Evolutionary conservation across 2,888 invertebrate genomes (phyloP), one percentile per base, ranked within the genome.

Genomic region (Arenicola marina): DNA sequence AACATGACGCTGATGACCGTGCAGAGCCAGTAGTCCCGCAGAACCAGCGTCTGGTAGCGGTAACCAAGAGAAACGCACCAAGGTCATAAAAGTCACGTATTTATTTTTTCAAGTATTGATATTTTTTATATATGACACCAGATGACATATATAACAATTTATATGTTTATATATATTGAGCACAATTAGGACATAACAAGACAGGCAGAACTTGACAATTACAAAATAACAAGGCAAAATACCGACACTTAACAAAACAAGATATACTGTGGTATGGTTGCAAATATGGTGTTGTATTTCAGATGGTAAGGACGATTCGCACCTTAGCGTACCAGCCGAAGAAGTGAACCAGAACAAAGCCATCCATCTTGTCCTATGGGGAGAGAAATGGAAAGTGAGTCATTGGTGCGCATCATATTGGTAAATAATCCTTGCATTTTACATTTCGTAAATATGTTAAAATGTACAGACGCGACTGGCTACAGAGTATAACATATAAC

Each of bases 241-340:
- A n/a, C n/a, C n/a, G n/a, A 15, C 18, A 11, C 38, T 38, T 15
- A 38, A 15, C 38, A 38, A 11, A 38, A 38, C 38, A 38, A 38
- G 18, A 38, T 15, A 18, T 18, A 38, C 38, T 38, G 38, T 38
- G 11, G 11, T 11, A 38, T 18, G 18, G 18, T 15, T 15, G 38
- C 38, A 15, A 18, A 11, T 38, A 15, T 38, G 11, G 18, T 38
- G 11, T 38, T 15, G 11, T 38, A 38, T n/a, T n/a, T 15, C 38
- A 38, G 11, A 11, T 15, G 11, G 11, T 48, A 48, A 48, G 24
- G 26, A 11, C 4, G n/a, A 11, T 21, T 21, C 71, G 63, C 74
- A 84, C 84, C 76, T 87, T 87, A 18, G 86, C 70, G 86, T 86
- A 87, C 87, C 87, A 87, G 2, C 87, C 87, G 73, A 87, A 81